These are phyloP conservation scores for Rhagium mordax DNA, from an alignment of 2,888 invertebrate species.

Conservation along the genomic window DNA sequence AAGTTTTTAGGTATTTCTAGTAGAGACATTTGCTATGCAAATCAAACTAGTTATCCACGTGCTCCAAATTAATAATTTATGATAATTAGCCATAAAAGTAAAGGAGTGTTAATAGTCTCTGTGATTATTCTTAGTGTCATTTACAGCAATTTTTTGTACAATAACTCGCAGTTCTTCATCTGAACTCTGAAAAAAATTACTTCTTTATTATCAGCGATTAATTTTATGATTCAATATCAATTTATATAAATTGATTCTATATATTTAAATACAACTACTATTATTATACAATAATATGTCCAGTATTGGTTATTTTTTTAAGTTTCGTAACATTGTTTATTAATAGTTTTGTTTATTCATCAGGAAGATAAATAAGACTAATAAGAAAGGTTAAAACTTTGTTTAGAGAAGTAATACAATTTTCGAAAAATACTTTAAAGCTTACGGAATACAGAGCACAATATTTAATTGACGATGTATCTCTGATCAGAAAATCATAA, in stretches of 20 bases:
- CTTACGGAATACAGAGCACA: too few relatives aligned
- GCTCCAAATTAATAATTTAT: conserved; percentile 29
- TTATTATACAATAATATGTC: neutral
- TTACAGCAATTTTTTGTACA: neutral
- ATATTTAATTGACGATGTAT: too few relatives aligned
- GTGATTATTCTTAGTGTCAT: neutral
- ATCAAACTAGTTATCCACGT: conserved; percentile 28
- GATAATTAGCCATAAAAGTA: conserved; percentile 19
- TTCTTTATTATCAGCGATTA: neutral
- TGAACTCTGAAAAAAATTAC: neutral
- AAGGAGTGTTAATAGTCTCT: conserved; percentile 17
- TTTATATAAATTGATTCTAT: neutral
- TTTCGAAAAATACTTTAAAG: too few relatives aligned
- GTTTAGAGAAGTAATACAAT: too few relatives aligned
- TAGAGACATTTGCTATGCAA: conserved; percentile 16
- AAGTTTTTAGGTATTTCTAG: neutral
- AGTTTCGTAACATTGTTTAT: too few relatives aligned
- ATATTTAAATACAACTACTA: neutral
- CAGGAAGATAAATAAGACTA: too few relatives aligned
- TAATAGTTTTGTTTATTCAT: too few relatives aligned
- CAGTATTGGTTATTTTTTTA: too few relatives aligned
- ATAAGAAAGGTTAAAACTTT: too few relatives aligned
- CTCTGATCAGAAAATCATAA: too few relatives aligned
- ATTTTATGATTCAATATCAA: neutral
- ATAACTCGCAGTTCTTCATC: neutral